Evolutionary conservation across 2,113 vertebrate genomes (phyloP).

Genomic region (Pachypanchax playfairii): DNA sequence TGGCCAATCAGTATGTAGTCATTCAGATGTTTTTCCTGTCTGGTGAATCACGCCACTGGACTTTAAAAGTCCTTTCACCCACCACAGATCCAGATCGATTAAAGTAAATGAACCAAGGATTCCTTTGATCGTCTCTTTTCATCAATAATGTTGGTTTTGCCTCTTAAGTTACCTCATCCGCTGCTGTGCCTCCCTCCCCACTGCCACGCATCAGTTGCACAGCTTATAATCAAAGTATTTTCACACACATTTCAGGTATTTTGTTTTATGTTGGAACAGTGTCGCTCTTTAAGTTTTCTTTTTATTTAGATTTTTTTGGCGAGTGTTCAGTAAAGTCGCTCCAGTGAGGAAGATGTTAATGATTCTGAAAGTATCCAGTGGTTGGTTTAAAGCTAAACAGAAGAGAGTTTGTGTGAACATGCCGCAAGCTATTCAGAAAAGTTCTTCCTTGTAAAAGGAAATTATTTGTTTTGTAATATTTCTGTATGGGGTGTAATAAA

Average conservation of each 20-base stretch:
- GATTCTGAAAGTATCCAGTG: slow-evolving; percentile 59
- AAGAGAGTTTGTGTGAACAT: slow-evolving; percentile 71
- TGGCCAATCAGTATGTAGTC: slow-evolving; percentile 39
- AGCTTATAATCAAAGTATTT: neutral
- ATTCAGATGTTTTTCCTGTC: slow-evolving; percentile 55
- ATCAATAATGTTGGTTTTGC: slow-evolving; percentile 50
- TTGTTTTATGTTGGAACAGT: slow-evolving; percentile 9
- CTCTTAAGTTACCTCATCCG: slow-evolving; percentile 19
- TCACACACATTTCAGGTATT: slow-evolving; percentile 22
- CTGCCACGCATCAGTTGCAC: slow-evolving; percentile 6
- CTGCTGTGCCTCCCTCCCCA: slow-evolving; percentile 3
- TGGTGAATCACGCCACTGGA: slow-evolving; percentile 60
- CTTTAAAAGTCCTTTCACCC: slow-evolving; percentile 63
- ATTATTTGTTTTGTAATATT: slow-evolving; percentile 78
- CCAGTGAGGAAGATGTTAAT: slow-evolving; percentile 52
- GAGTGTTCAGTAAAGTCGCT: slow-evolving; percentile 40
- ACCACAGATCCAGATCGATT: slow-evolving; percentile 48
- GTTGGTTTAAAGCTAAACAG: slow-evolving; percentile 67
- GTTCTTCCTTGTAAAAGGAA: slow-evolving; percentile 60
- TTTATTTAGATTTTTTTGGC: too few relatives aligned
- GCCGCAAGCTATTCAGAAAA: slow-evolving; percentile 67
- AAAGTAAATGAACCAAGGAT: slow-evolving; percentile 58
- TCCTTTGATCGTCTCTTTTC: slow-evolving; percentile 61
- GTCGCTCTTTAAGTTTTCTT: too few relatives aligned
- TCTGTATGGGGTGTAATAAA: slow-evolving; percentile 82